phyloP scores from a whole-genome alignment of 2,113 vertebrate genomes.

The Thryonomys swinderianus region DNA sequence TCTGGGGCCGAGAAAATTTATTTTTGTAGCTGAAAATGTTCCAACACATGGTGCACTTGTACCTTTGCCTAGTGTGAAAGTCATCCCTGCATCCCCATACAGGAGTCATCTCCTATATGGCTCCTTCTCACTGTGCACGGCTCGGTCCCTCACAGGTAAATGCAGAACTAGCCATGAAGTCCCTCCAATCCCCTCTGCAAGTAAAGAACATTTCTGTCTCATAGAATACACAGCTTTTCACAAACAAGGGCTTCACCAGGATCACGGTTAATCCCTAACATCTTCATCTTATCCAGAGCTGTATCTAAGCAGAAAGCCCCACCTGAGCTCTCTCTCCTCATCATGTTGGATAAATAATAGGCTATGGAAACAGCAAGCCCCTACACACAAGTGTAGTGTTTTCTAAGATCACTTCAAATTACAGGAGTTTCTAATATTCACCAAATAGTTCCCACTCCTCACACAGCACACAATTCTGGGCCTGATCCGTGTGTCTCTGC shows the following conservation, averaged over 20 bases:
- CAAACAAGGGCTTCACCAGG: neutral
- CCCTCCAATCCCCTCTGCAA: rapidly evolving
- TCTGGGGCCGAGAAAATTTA: neutral
- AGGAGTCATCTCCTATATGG: rapidly evolving
- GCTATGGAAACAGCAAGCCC: neutral
- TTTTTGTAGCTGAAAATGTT: neutral
- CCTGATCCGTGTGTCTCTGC: rapidly evolving
- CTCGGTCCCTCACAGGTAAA: neutral
- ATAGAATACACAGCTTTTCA: neutral
- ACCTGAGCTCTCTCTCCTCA: rapidly evolving
- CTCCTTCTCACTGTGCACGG: neutral
- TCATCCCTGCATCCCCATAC: neutral
- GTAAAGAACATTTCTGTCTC: neutral
- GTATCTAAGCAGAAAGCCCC: neutral
- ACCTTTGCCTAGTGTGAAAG: neutral
- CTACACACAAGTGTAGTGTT: neutral
- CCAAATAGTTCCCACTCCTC: constrained; percentile 39
- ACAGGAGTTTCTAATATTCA: neutral
- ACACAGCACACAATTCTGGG: neutral
- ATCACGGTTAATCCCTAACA: neutral
- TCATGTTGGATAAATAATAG: rapidly evolving
- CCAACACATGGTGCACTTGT: neutral
- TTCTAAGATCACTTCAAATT: neutral
- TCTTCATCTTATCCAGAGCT: neutral
- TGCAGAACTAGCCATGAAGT: neutral